These are phyloP conservation scores for Notothenia coriiceps DNA, from an alignment of 2,113 vertebrate genomes.

Conservation along the genomic window DNA sequence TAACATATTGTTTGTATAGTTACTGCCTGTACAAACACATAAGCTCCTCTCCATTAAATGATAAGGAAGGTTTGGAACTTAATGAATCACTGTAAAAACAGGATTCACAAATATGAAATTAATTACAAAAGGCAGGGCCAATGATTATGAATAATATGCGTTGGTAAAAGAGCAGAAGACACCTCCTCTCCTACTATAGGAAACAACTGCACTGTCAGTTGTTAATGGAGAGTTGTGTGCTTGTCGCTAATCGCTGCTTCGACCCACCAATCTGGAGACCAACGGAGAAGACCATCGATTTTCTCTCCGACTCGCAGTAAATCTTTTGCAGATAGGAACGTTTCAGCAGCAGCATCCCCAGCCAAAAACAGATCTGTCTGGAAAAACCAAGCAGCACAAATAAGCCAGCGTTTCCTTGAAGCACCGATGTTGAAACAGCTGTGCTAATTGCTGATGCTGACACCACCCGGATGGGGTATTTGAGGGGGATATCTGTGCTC, in stretches of 20 bases:
- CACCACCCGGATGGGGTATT: not conserved
- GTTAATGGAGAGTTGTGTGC: constrained; percentile 44
- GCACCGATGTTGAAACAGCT: not conserved
- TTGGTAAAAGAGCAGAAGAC: constrained; percentile 1
- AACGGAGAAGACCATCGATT: constrained; percentile 41
- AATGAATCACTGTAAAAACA: not conserved
- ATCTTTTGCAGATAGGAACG: constrained; percentile 28
- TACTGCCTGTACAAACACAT: not conserved
- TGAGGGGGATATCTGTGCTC: not conserved
- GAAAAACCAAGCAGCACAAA: not conserved
- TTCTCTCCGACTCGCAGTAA: constrained; percentile 20
- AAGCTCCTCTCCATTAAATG: not conserved
- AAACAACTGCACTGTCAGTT: constrained; percentile 6
- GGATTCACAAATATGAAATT: not conserved
- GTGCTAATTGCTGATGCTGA: constrained; percentile 30
- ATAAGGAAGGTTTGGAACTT: not conserved
- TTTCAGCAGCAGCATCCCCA: not conserved
- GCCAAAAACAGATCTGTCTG: constrained; percentile 1
- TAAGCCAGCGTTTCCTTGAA: not conserved
- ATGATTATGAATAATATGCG: not conserved
- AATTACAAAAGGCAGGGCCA: not conserved
- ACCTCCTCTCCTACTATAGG: not conserved
- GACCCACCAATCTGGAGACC: constrained; percentile 22
- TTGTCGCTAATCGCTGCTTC: constrained; percentile 33
- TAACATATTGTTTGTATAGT: not conserved